These are phyloP conservation scores for Tetragonisca angustula DNA, from an alignment of 2,888 invertebrate genomes.

Conservation along the genomic window DNA sequence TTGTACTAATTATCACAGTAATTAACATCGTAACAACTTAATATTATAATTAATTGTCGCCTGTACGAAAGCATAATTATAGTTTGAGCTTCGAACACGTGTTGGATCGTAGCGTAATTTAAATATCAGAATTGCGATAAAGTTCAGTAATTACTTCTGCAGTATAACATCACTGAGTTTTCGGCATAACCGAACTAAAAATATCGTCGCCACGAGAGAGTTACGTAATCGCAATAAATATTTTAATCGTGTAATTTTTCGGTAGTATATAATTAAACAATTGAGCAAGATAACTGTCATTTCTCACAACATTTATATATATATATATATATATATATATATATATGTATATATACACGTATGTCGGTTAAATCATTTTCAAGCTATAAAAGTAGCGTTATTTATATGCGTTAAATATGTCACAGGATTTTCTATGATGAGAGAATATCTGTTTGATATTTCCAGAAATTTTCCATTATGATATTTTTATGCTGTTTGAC, in stretches of 20 bases:
- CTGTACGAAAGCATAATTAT: not conserved
- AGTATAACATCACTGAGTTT: not conserved
- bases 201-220: not conserved
- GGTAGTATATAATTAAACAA: not conserved
- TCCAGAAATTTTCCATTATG: not conserved
- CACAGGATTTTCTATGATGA: not conserved
- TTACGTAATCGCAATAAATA: slow-evolving; percentile 13
- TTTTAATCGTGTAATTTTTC: slow-evolving; percentile 6
- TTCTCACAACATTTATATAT: not conserved
- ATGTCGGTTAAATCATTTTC: not conserved
- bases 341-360: not conserved
- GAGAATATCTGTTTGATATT: not conserved
- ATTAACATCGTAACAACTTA: slow-evolving; percentile 1
- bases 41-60: not conserved
- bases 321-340: not conserved
- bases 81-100: not conserved
- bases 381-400: not conserved
- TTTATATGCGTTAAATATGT: not conserved
- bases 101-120: not conserved
- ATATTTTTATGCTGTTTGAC: not conserved
- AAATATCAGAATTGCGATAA: not conserved
- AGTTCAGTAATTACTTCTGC: not conserved
- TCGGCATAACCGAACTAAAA: not conserved
- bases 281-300: not conserved
- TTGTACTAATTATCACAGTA: not conserved